Conservation (phyloP, 2,888 invertebrate genomes). For the Chloroclystis v-ata region DNA sequence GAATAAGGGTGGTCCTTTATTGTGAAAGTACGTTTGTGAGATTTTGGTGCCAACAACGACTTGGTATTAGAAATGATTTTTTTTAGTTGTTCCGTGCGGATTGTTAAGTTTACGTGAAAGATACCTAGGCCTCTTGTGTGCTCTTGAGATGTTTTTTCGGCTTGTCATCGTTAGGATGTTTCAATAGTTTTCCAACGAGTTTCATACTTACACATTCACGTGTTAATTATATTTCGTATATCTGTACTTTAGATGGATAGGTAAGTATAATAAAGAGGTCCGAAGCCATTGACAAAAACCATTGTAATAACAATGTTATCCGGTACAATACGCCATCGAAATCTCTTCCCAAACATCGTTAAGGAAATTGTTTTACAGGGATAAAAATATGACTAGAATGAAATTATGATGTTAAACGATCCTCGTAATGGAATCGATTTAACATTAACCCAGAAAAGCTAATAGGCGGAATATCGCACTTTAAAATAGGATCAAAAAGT, state of each 20-base stretch:
- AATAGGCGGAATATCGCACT: constrained; percentile 17
- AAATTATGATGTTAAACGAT: constrained; percentile 19
- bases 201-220: neutral
- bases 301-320: too few relatives aligned
- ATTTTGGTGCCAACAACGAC: constrained; percentile 8
- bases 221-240: too few relatives aligned
- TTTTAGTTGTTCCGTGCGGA: too few relatives aligned
- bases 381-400: constrained; percentile 13
- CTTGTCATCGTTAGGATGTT: neutral
- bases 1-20: constrained; percentile 14
- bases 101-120: too few relatives aligned
- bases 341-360: neutral
- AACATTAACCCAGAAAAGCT: constrained; percentile 15
- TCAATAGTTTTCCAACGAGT: constrained; percentile 3
- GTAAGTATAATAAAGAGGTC: too few relatives aligned
- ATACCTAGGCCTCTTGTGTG: neutral
- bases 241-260: too few relatives aligned
- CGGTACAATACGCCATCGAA: neutral
- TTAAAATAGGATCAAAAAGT: constrained; percentile 4
- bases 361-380: constrained; percentile 1
- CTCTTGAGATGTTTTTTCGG: neutral
- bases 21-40: constrained; percentile 8
- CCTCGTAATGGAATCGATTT: constrained; percentile 15
- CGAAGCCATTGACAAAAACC: too few relatives aligned
- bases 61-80: constrained; percentile 1